These are phyloP conservation scores for Drosophila multiciliata DNA, from an alignment of 2,888 invertebrate species.

Conservation along the genomic window DNA sequence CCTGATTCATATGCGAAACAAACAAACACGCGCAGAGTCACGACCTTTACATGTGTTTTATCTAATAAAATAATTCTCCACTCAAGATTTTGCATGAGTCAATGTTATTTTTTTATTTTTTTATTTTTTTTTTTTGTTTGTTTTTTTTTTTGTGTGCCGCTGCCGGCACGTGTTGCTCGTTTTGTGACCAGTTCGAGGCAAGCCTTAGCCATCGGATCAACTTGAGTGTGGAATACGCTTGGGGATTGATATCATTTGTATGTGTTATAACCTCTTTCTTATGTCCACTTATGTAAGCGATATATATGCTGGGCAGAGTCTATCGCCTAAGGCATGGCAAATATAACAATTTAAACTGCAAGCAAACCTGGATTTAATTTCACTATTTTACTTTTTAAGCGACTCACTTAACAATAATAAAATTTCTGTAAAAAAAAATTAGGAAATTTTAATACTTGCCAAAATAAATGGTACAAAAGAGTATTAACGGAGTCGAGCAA, in stretches of 20 bases:
- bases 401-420: neutral
- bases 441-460: neutral
- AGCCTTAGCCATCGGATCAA: constrained; percentile 22
- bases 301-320: neutral
- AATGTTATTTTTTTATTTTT: constrained; percentile 9
- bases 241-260: constrained; percentile 21
- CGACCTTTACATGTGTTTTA: neutral
- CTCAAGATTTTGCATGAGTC: constrained; percentile 31
- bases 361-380: neutral
- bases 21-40: neutral
- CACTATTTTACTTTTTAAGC: no score
- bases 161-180: constrained; percentile 53
- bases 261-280: constrained; percentile 8
- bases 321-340: constrained; percentile 1
- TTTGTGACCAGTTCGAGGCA: constrained; percentile 31
- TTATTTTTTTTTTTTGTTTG: neutral
- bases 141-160: constrained; percentile 3
- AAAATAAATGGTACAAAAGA: neutral
- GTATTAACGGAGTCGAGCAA: constrained; percentile 16
- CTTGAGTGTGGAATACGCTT: constrained; percentile 6
- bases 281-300: constrained; percentile 8
- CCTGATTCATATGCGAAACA: constrained; percentile 30
- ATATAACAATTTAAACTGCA: no score
- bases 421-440: neutral
- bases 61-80: constrained; percentile 10